Conservation (phyloP, 2,797 vertebrate genomes). For the Adrianichthys oophorus region DNA sequence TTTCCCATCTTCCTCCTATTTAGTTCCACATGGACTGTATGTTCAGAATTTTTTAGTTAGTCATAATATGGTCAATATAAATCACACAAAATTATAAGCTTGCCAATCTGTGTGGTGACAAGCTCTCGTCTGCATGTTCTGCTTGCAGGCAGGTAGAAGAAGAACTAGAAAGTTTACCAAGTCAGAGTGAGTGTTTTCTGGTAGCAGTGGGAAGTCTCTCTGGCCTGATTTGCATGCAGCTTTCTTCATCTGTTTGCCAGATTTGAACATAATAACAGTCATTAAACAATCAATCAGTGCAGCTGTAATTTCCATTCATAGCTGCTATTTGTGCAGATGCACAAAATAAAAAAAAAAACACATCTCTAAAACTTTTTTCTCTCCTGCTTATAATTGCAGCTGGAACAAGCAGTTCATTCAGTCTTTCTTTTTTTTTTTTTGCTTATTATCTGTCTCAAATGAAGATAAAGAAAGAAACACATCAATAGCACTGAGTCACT, state of each 20-base stretch:
- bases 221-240: conserved; percentile 41
- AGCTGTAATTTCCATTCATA: conserved; percentile 30
- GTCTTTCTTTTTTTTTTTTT: conserved; percentile 5
- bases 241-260: conserved; percentile 31
- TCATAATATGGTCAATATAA: too few species aligned
- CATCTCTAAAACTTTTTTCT: conserved; percentile 6
- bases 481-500: conserved; percentile 26
- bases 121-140: not conserved
- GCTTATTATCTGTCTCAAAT: conserved; percentile 24
- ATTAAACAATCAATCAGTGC: conserved; percentile 47
- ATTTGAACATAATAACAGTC: conserved; percentile 34
- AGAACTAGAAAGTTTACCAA: conserved; percentile 17
- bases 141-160: conserved; percentile 27
- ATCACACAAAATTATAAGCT: conserved; percentile 8
- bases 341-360: too few species aligned
- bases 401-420: conserved; percentile 11
- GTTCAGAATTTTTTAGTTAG: too few species aligned
- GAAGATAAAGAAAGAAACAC: conserved; percentile 9
- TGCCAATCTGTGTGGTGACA: conserved; percentile 5
- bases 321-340: conserved; percentile 12
- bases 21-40: too few species aligned
- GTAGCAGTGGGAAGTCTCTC: conserved; percentile 28
- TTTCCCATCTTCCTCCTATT: too few species aligned
- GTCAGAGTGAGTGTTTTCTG: conserved; percentile 18
- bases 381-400: conserved; percentile 1